A percentile compares a stretch with the other conserved stretches of the same genome.
Evolutionary conservation across 1,140 invertebrate genomes (phyloP).

Genomic region (Zaprionus lachaisei): DNA sequence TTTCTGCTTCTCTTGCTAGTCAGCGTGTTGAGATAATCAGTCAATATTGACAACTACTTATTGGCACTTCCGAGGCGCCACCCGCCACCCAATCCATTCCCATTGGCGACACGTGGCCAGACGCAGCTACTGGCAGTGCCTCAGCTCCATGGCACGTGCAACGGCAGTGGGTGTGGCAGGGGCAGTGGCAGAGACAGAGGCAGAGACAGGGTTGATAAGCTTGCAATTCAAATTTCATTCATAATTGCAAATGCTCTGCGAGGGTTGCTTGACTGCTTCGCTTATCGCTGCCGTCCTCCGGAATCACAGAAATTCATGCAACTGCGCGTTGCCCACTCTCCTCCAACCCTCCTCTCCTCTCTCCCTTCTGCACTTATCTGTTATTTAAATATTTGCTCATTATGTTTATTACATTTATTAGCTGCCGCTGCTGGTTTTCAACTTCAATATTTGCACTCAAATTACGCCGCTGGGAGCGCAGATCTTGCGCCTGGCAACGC

Average conservation of each 20-base stretch:
- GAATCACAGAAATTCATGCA: slow-evolving; percentile 40
- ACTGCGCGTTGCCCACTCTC: neutral
- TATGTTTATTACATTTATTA: slow-evolving; percentile 76
- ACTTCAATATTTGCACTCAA: slow-evolving; percentile 74
- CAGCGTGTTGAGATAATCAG: slow-evolving; percentile 80
- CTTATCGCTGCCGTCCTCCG: neutral
- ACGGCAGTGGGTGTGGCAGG: neutral
- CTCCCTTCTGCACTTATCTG: neutral
- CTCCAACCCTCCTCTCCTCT: neutral
- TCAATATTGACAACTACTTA: slow-evolving; percentile 84
- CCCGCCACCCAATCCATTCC: slow-evolving; percentile 17
- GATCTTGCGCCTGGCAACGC: slow-evolving; percentile 22
- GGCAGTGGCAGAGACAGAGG: neutral
- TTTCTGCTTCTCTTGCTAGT: slow-evolving; percentile 13
- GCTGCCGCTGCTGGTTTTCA: slow-evolving; percentile 45
- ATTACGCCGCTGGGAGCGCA: slow-evolving; percentile 58
- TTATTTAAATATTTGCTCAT: slow-evolving; percentile 78
- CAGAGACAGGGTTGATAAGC: slow-evolving; percentile 15
- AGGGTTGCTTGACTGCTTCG: slow-evolving; percentile 18
- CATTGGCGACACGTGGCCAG: slow-evolving; percentile 65
- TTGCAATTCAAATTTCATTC: slow-evolving; percentile 79
- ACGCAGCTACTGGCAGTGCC: slow-evolving; percentile 18
- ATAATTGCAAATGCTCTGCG: slow-evolving; percentile 66
- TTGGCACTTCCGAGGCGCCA: slow-evolving; percentile 76
- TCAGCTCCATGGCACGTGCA: slow-evolving; percentile 32